Evolutionary conservation across 2,888 invertebrate species (phyloP).

Genomic region (Calameuta pallipes): DNA sequence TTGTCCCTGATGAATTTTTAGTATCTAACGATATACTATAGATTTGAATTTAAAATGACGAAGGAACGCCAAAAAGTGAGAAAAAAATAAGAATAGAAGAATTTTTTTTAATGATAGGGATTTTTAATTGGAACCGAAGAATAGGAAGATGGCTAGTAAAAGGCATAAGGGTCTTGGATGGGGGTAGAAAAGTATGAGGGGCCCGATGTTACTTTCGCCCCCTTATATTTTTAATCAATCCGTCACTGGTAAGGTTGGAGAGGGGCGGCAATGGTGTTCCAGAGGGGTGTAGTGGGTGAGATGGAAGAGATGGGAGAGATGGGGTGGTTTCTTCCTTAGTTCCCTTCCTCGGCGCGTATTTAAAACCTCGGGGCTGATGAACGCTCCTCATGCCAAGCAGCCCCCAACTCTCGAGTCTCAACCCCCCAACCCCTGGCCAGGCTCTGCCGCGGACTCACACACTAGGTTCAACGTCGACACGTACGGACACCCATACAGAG

Average conservation of each 20-base stretch:
- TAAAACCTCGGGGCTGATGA: constrained; percentile 67
- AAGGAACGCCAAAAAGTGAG: no score
- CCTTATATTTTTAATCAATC: constrained; percentile 66
- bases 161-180: background rate
- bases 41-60: background rate
- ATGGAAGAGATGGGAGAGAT: constrained; percentile 26
- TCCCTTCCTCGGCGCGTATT: constrained; percentile 64
- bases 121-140: background rate
- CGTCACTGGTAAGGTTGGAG: constrained; percentile 60
- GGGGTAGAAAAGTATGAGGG: constrained; percentile 30
- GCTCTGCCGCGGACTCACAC: constrained; percentile 15
- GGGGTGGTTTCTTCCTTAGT: constrained; percentile 48
- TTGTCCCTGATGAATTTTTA: background rate
- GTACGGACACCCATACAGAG: constrained; percentile 18
- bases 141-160: background rate
- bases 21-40: background rate
- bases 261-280: constrained; percentile 3
- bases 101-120: background rate
- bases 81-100: background rate
- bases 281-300: background rate
- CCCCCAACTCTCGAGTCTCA: constrained; percentile 34
- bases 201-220: constrained; percentile 57
- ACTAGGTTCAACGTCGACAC: background rate
- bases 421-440: constrained; percentile 29
- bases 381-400: constrained; percentile 64